These are phyloP conservation scores for Acanthopleura granulata DNA, from an alignment of 2,888 invertebrate species.

Conservation along the genomic window DNA sequence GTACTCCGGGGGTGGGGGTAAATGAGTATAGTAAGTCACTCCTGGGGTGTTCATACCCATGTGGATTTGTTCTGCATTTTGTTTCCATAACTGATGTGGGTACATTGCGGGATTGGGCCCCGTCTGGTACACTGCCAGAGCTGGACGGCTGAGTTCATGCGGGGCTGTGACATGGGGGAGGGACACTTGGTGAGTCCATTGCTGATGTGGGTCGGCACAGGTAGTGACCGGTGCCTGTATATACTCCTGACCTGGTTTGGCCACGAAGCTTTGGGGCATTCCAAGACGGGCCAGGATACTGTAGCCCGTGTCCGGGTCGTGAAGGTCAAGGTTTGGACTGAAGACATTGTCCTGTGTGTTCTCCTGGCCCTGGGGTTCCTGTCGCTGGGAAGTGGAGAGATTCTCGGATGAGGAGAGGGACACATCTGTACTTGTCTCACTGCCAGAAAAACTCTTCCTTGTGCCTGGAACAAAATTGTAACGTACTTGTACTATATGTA, in stretches of 20 bases:
- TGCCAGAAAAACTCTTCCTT: constrained; percentile 85
- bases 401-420: constrained; percentile 89
- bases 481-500: not conserved
- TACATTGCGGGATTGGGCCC: not conserved
- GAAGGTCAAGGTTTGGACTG: constrained; percentile 38
- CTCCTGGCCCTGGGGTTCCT: constrained; percentile 94
- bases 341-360: constrained; percentile 65
- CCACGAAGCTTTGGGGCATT: constrained; percentile 49
- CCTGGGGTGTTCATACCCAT: constrained; percentile 21
- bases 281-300: constrained; percentile 61
- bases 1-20: constrained; percentile 64
- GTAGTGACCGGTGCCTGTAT: constrained; percentile 20
- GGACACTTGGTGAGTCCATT: not conserved
- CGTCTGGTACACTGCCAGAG: not conserved
- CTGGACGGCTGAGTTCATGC: not conserved
- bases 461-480: constrained; percentile 72
- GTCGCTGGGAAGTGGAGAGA: constrained; percentile 76
- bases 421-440: constrained; percentile 84
- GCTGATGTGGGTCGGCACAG: not conserved
- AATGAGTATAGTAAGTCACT: constrained; percentile 44
- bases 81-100: not conserved
- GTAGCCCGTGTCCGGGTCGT: constrained; percentile 65
- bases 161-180: not conserved
- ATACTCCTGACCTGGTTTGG: constrained; percentile 28
- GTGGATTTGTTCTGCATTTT: not conserved